A percentile compares a stretch with the other conserved stretches of the same genome.
These are phyloP conservation scores for Urocolius indicus DNA, from an alignment of 2,113 vertebrate species.

Conservation along the genomic window DNA sequence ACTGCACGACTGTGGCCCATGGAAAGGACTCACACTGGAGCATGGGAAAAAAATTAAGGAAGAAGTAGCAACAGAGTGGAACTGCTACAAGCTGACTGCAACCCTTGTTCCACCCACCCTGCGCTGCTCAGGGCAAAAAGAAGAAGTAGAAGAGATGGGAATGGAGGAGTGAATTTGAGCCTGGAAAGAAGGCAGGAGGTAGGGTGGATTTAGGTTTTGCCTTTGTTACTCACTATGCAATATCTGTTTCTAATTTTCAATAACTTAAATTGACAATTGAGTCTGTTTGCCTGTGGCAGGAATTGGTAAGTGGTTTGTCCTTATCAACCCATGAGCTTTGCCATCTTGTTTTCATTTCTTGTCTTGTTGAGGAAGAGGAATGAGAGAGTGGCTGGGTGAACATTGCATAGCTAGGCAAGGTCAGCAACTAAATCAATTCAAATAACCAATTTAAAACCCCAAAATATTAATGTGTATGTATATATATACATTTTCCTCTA, in stretches of 20 bases:
- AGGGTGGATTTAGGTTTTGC: neutral
- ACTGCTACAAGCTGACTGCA: fast-evolving
- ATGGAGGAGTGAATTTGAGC: neutral
- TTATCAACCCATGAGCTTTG: neutral
- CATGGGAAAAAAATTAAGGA: neutral
- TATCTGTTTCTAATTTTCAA: neutral
- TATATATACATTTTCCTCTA: neutral
- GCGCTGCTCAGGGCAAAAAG: neutral
- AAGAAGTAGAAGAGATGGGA: neutral
- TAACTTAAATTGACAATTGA: neutral
- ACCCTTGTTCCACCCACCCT: fast-evolving
- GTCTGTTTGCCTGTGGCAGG: neutral
- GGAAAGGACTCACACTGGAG: neutral
- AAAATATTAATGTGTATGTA: neutral
- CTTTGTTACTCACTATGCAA: neutral
- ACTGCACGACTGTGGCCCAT: neutral
- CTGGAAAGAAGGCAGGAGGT: neutral
- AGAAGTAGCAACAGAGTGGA: neutral
- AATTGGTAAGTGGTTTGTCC: neutral
- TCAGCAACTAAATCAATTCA: neutral
- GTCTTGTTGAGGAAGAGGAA: neutral
- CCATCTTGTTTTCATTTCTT: neutral
- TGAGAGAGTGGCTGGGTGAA: neutral
- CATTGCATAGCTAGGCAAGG: neutral
- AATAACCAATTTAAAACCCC: neutral